Percentiles rank a stretch among this genome's conserved stretches.
Evolutionary conservation across 2,113 vertebrate genomes (phyloP).

Genomic region (Athene cunicularia): DNA sequence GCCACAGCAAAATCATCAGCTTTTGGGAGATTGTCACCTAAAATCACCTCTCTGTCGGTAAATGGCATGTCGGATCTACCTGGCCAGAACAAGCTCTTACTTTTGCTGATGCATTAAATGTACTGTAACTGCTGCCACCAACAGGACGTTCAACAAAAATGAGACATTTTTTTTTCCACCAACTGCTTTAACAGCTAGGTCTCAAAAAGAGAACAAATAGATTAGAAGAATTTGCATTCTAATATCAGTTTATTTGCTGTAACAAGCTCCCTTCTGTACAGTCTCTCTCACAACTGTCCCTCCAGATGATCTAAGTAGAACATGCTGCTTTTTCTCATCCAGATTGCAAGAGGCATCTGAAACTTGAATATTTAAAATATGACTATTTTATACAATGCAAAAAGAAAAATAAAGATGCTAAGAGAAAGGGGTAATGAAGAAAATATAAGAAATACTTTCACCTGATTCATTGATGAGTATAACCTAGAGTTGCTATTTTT

Average conservation of each 20-base stretch:
- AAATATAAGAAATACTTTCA: neutral
- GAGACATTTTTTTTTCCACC: neutral
- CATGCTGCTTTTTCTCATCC: neutral
- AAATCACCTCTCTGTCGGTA: neutral
- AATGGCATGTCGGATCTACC: neutral
- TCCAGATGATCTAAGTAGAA: neutral
- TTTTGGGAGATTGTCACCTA: neutral
- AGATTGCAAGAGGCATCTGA: neutral
- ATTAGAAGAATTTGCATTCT: neutral
- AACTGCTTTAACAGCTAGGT: neutral
- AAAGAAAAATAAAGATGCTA: neutral
- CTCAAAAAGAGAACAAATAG: neutral
- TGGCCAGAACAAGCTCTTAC: neutral
- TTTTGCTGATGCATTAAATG: neutral
- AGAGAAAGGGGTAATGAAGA: neutral
- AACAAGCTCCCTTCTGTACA: neutral
- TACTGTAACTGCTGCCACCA: constrained; percentile 56
- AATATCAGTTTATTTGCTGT: neutral
- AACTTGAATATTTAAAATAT: neutral
- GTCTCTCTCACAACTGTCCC: neutral
- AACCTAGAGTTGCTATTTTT: neutral
- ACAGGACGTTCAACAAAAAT: constrained; percentile 34
- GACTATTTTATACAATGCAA: neutral
- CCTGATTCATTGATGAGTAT: neutral
- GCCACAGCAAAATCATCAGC: neutral